These are phyloP conservation scores for Drosophila melanogaster DNA, from an alignment of 1,140 invertebrate species.

Conservation along the genomic window Release_6_plus_ISO1_MT NT_033777.3:20750501-20751000, in stretches of 20 bases:
- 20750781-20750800: slow-evolving; percentile 52
- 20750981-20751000: slow-evolving; percentile 51
- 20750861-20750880: slow-evolving; percentile 48
- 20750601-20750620: slow-evolving; percentile 41
- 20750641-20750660: slow-evolving; percentile 75
- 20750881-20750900: slow-evolving; percentile 11
- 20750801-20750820: slow-evolving; percentile 27
- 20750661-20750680: slow-evolving; percentile 81
- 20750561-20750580: slow-evolving; percentile 44
- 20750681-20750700: slow-evolving; percentile 85
- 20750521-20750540: slow-evolving; percentile 38
- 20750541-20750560: slow-evolving; percentile 40
- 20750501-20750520: slow-evolving; percentile 14
- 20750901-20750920: slow-evolving; percentile 29
- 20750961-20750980: slow-evolving; percentile 63
- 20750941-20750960: slow-evolving; percentile 64
- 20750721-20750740: slow-evolving; percentile 85
- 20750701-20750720: slow-evolving; percentile 85
- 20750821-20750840: slow-evolving; percentile 21
- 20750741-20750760: slow-evolving; percentile 85
- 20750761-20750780: slow-evolving; percentile 77
- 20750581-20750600: slow-evolving; percentile 38
- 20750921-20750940: slow-evolving; percentile 42
- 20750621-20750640: slow-evolving; percentile 51
- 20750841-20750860: slow-evolving; percentile 31